Percentiles rank a stretch among this genome's conserved stretches.
These are phyloP conservation scores for Onychorhynchus coronatus DNA, from an alignment of 2,113 vertebrate species.

Conservation along the genomic window DNA sequence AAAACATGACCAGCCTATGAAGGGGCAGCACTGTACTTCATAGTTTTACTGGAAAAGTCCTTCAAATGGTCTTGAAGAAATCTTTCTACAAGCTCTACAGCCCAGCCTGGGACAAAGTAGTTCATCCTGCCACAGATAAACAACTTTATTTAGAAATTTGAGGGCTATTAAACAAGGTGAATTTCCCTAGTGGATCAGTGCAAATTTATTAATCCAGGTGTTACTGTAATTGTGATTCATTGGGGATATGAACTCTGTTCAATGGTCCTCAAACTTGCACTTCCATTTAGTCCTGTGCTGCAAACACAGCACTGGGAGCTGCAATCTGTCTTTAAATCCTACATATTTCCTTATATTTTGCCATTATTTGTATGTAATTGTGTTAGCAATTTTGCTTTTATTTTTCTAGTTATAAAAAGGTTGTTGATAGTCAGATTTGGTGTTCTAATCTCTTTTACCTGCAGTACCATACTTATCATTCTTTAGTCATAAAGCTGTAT, in stretches of 20 bases:
- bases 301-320: neutral
- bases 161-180: conserved; percentile 63
- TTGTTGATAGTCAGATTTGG: neutral
- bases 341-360: neutral
- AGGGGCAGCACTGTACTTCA: neutral
- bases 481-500: neutral
- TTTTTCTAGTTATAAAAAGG: neutral
- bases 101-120: conserved; percentile 17
- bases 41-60: conserved; percentile 20
- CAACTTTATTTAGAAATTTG: conserved; percentile 66
- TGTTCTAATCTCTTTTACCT: neutral
- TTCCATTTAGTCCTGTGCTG: neutral
- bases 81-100: neutral
- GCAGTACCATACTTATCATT: neutral
- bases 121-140: conserved; percentile 60
- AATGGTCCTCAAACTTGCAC: conserved; percentile 57
- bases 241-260: conserved; percentile 47
- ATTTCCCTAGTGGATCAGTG: conserved; percentile 60
- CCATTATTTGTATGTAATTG: neutral
- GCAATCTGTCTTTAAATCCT: neutral
- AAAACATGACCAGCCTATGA: neutral
- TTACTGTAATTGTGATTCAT: conserved; percentile 69
- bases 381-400: neutral
- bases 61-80: conserved; percentile 58
- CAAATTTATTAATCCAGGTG: conserved; percentile 70